Conservation (phyloP, 2,888 invertebrate species). For the Gymnosoma rotundatum region DNA sequence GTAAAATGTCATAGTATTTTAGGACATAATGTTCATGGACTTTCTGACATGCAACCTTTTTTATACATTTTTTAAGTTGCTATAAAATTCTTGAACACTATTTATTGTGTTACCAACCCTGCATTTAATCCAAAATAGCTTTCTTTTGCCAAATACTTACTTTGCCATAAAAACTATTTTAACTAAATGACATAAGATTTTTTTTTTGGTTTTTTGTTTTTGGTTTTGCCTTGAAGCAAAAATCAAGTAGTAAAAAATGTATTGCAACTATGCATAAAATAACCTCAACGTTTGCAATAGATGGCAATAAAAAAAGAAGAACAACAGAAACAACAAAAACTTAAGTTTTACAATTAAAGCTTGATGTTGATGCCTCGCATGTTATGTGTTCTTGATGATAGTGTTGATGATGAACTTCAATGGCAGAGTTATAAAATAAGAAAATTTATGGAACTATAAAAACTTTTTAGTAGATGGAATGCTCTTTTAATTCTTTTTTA, state of each 20-base stretch:
- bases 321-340: conserved; percentile 1
- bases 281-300: conserved; percentile 49
- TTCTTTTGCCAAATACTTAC: background rate
- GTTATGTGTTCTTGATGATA: background rate
- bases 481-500: conserved; percentile 3
- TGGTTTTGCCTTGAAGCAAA: background rate
- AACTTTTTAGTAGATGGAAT: conserved; percentile 31
- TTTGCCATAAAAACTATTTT: conserved; percentile 11
- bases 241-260: conserved; percentile 47
- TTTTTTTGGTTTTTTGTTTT: background rate
- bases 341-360: conserved; percentile 7
- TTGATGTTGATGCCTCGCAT: conserved; percentile 14
- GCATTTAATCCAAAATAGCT: too few species aligned
- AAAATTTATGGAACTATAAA: conserved; percentile 20
- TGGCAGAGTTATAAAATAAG: conserved; percentile 25
- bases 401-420: conserved; percentile 25
- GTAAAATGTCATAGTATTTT: too few species aligned
- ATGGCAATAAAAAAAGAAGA: conserved; percentile 7
- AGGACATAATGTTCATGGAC: too few species aligned
- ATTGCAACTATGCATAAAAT: conserved; percentile 58
- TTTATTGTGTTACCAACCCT: too few species aligned
- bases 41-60: too few species aligned
- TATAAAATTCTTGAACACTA: too few species aligned
- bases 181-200: conserved; percentile 20
- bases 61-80: too few species aligned